Base-by-base conservation (phyloP, 2,113 vertebrate genomes). In the Phocoena sinus region DNA sequence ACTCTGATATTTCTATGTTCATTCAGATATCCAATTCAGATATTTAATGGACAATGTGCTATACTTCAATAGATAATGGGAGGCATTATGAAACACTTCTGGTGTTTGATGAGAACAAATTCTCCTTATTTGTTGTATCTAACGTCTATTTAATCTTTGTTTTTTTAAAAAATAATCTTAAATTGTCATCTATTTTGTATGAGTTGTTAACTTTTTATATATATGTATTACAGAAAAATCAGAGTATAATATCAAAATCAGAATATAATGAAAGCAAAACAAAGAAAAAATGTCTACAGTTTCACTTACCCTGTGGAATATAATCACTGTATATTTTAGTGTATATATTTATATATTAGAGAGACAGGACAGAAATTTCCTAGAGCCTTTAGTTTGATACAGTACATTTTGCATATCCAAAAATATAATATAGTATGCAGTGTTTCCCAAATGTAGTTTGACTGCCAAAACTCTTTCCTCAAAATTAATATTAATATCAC, bases 401-500 rank as follows among this genome's bases (percentile, higher is more conserved):
- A 44, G 47, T 58, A 18, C 44, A 68, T 74, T 92, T 89, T 86
- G 8, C 14, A 60, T 56, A 68, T 89, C 31, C 2, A 53, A 53
- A 85, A 91, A 50, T 79, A 71, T 62, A 38, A 74, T 62, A 74
- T 63, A 41, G 23, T 47, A 76, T 65, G 6, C 18, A 65, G 14
- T 79, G 28, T 95, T 91, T 88, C 36, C 38, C 65, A 62, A 80
- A 44, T 44, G 36, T 74, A 38, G 87, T 93, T 91, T 62, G 60
- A 63, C 86, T 79, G n/a, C 63, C 87, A 79, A 77, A 94, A 92
- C 44, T 56, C 5, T 86, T 94, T 89, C 50, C 65, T 85, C 41
- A 89, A 89, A 95, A 68, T 60, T 73, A 91, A 87, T 77, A 31
- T 67, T 91, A 91, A 38, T 80, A 47, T 92, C 62, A 76, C 53